Evolutionary conservation across 2,113 vertebrate genomes (phyloP).

Genomic region (Oryzias woworae): DNA sequence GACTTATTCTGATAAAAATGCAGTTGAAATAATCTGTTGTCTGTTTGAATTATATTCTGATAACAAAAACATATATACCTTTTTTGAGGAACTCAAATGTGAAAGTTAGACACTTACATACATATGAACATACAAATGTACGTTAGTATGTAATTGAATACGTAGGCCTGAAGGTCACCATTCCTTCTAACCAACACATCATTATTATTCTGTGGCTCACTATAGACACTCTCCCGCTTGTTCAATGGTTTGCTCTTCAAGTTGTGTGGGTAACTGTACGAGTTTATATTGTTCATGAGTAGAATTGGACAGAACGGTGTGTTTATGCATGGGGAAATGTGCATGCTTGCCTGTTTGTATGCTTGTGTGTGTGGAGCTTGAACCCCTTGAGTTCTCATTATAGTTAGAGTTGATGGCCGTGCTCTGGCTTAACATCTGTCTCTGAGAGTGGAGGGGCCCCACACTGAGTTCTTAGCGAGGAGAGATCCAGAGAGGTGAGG

Average conservation of each 20-base stretch:
- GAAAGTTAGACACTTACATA: too few relatives aligned
- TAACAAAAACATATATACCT: too few relatives aligned
- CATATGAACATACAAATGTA: not conserved
- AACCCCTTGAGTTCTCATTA: slow-evolving; percentile 72
- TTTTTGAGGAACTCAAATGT: too few relatives aligned
- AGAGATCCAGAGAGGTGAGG: slow-evolving; percentile 17
- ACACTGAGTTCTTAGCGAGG: slow-evolving; percentile 37
- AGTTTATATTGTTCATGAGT: not conserved
- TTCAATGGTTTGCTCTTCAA: slow-evolving; percentile 4
- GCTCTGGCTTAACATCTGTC: slow-evolving; percentile 63
- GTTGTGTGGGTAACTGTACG: not conserved
- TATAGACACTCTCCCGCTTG: not conserved
- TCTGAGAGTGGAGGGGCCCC: slow-evolving; percentile 48
- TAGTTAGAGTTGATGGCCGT: slow-evolving; percentile 35
- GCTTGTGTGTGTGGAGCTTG: slow-evolving; percentile 7
- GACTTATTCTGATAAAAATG: too few relatives aligned
- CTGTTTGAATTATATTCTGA: too few relatives aligned
- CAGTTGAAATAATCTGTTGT: too few relatives aligned
- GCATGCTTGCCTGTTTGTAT: not conserved
- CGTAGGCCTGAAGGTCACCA: slow-evolving; percentile 38
- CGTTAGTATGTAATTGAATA: not conserved
- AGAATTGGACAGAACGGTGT: slow-evolving; percentile 3
- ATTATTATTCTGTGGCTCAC: slow-evolving; percentile 50
- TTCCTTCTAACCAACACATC: slow-evolving; percentile 40
- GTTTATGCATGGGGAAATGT: not conserved